Base-by-base conservation (phyloP, 2,113 vertebrate genomes). In the Benitochromis conjunctus region DNA sequence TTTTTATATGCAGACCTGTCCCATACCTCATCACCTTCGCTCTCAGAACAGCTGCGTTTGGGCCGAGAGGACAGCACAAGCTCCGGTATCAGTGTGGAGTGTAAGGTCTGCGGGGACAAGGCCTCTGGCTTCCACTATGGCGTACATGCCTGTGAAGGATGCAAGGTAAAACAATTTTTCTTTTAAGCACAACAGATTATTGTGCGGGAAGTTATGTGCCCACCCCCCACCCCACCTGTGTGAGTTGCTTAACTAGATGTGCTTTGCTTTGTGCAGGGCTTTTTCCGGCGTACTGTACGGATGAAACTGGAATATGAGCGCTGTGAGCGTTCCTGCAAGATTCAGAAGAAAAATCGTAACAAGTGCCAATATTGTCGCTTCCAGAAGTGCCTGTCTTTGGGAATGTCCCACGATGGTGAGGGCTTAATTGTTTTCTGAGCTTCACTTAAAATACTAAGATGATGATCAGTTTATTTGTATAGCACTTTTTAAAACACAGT, bases 331-430 rank as follows among this genome's bases (percentile, higher is more conserved):
- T 97, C 95, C 95, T 99, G 99, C 95, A 99, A 98, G 93, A 98
- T 99, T 82, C 98, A 98, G 94, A 99, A 99, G 95, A 99, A 99
- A 95, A 99, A 98, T 94, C 95, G 98, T 38, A 99, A 99, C 93
- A 99, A 99, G 95, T 99, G 99, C 95, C 98, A 99, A 97, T 98
- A 98, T 95, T 99, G 99, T 95, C 98, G 99, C 89, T 99, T 99
- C 95, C 98, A 99, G 96, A 99, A 99, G 95, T 99, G 99, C 95
- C 96, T 99, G 93, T 97, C 97, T 0, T 95, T 99, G 91, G 98
- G 98, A 95, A 99, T 99, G 99, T 99, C 98, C 0, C 99, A 99
- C 41, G 99, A 99, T 0, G 98, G 98, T 99, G 94, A 97, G 97
- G 8, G 14, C 1, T 10, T 1, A 51, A 71, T 6, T 3, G 11